Conservation (phyloP, 1,140 invertebrate species). For the Capitella teleta region DNA sequence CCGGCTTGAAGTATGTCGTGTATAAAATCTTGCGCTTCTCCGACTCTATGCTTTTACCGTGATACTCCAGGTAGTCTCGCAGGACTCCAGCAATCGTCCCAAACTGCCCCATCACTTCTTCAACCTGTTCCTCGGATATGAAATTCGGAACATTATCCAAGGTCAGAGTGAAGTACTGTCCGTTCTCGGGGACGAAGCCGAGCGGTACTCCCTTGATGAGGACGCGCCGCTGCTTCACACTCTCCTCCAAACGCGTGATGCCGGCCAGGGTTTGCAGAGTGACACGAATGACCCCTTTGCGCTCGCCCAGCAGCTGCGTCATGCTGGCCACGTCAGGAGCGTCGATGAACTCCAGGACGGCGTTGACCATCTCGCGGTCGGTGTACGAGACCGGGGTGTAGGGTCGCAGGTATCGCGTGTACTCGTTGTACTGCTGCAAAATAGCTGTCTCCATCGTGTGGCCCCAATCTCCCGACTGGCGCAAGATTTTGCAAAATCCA, state of each 20-base stretch:
- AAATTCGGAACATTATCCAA: not conserved
- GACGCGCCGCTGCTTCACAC: not conserved
- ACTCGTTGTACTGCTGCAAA: conserved; percentile 1
- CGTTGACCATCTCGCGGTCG: not conserved
- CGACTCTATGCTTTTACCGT: no score
- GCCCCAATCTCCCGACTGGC: no score
- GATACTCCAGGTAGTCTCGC: no score
- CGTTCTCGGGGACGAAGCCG: not conserved
- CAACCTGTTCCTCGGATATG: not conserved
- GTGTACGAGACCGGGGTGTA: not conserved
- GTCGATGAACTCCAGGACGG: not conserved
- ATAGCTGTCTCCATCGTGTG: no score
- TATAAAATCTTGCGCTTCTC: no score
- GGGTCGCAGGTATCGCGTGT: not conserved
- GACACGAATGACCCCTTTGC: not conserved
- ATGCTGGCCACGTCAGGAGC: not conserved
- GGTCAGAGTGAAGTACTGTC: not conserved
- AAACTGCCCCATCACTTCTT: no score
- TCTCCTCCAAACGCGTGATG: not conserved
- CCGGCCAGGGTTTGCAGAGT: not conserved
- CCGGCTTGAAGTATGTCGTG: no score
- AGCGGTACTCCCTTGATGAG: not conserved
- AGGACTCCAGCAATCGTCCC: no score
- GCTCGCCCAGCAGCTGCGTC: not conserved
- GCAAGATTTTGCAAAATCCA: no score